These are phyloP conservation scores for Picathartes gymnocephalus DNA, from an alignment of 2,113 vertebrate genomes.

Conservation along the genomic window DNA sequence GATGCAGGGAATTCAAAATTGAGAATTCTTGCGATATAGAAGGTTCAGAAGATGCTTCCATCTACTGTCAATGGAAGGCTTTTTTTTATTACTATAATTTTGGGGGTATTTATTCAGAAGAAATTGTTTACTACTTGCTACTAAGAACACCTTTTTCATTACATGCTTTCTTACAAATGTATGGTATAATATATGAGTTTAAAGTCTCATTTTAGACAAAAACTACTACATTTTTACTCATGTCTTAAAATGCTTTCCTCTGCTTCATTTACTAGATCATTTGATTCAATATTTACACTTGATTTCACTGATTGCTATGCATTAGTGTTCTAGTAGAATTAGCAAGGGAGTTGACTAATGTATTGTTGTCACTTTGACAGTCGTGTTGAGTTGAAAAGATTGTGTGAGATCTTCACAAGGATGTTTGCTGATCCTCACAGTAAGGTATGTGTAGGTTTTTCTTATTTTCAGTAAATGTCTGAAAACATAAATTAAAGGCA, in stretches of 20 bases:
- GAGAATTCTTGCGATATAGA: neutral
- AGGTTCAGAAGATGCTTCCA: neutral
- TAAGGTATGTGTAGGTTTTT: slow-evolving; percentile 83
- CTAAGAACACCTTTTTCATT: neutral
- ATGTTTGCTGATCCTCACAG: slow-evolving; percentile 99
- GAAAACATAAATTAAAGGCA: neutral
- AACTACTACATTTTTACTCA: neutral
- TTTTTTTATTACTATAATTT: neutral
- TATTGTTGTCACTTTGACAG: slow-evolving; percentile 72
- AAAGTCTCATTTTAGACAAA: neutral
- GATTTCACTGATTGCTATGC: neutral
- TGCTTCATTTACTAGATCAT: neutral
- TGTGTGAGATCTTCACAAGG: slow-evolving; percentile 98
- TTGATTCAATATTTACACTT: neutral
- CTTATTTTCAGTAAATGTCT: neutral
- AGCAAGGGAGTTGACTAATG: neutral
- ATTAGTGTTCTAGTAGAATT: neutral
- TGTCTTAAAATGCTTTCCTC: neutral
- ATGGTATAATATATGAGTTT: neutral
- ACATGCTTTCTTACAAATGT: neutral
- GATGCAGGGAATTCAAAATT: neutral
- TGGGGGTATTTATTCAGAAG: neutral
- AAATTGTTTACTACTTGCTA: neutral
- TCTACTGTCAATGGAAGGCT: neutral
- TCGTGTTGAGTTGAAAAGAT: slow-evolving; percentile 95